Percentiles rank a stretch among this genome's conserved stretches.
phyloP scores from a whole-genome alignment of 2,888 invertebrate genomes.

The Idaea biselata region DNA sequence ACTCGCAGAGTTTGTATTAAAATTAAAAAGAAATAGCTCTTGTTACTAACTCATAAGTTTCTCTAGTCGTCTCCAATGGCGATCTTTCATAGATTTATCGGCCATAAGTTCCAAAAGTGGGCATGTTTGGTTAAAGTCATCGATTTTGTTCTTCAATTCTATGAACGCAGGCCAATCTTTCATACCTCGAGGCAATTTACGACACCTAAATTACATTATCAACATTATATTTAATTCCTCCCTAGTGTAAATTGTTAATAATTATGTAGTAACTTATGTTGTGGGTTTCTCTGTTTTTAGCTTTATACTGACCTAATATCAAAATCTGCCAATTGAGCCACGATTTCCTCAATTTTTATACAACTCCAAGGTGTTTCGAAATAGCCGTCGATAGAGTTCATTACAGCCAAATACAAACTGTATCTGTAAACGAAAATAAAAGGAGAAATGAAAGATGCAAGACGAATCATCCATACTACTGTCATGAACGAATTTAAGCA shows the following conservation, averaged over 20 bases:
- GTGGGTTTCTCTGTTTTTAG: neutral
- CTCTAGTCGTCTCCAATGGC: constrained; percentile 86
- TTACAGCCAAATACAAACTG: constrained; percentile 87
- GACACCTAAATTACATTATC: constrained; percentile 79
- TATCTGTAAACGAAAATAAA: constrained; percentile 50
- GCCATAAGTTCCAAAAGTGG: constrained; percentile 93
- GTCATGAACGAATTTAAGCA: neutral
- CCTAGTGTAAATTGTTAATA: neutral
- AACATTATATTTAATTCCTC: neutral
- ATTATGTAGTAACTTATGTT: neutral
- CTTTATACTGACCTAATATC: constrained; percentile 84
- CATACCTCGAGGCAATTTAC: constrained; percentile 90
- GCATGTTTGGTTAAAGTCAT: constrained; percentile 94
- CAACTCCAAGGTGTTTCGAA: constrained; percentile 91
- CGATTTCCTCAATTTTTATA: constrained; percentile 91
- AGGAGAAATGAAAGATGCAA: neutral
- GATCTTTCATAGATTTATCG: constrained; percentile 90
- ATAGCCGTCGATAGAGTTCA: constrained; percentile 92
- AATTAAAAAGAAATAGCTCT: neutral
- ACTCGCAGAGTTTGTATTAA: neutral
- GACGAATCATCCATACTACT: neutral
- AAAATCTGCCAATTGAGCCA: constrained; percentile 89
- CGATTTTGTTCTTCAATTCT: constrained; percentile 92
- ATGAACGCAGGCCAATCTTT: constrained; percentile 93
- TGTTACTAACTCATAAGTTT: constrained; percentile 61